A percentile compares a stretch with the other conserved stretches of the same genome.
phyloP scores from a whole-genome alignment of 2,113 vertebrate species.

The Crocuta crocuta region DNA sequence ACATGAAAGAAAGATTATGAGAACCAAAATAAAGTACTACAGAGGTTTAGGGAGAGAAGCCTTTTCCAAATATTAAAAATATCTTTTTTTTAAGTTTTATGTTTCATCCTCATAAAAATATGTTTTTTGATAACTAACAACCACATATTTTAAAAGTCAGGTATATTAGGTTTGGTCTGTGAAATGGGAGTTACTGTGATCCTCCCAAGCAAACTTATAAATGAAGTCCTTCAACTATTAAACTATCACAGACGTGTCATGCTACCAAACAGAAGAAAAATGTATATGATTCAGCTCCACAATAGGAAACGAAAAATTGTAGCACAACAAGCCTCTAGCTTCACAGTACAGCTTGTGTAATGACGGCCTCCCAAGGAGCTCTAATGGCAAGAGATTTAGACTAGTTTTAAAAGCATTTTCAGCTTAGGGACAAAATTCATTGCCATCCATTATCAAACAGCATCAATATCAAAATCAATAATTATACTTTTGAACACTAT shows the following conservation, averaged over 20 bases:
- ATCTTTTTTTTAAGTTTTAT: background rate
- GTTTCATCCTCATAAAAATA: conserved; percentile 2
- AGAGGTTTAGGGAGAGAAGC: background rate
- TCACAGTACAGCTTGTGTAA: background rate
- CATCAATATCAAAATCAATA: conserved; percentile 71
- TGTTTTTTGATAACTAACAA: background rate
- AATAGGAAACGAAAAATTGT: background rate
- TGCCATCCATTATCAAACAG: conserved; percentile 55
- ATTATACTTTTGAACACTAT: conserved; percentile 44
- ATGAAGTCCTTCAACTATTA: background rate
- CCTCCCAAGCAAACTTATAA: conserved; percentile 11
- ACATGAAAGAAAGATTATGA: background rate
- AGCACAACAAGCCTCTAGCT: background rate
- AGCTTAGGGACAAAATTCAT: conserved; percentile 53
- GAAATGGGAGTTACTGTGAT: background rate
- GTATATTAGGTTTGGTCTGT: background rate
- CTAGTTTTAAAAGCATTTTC: conserved; percentile 64
- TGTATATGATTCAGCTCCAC: background rate
- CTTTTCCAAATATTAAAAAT: background rate
- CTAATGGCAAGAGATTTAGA: conserved; percentile 47
- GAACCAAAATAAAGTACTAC: background rate
- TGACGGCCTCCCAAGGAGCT: background rate
- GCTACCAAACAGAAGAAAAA: conserved; percentile 17
- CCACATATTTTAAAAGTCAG: background rate
- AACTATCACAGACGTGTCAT: background rate